Evolutionary conservation across 2,113 vertebrate genomes (phyloP).

Genomic region (Pygoscelis antarcticus): DNA sequence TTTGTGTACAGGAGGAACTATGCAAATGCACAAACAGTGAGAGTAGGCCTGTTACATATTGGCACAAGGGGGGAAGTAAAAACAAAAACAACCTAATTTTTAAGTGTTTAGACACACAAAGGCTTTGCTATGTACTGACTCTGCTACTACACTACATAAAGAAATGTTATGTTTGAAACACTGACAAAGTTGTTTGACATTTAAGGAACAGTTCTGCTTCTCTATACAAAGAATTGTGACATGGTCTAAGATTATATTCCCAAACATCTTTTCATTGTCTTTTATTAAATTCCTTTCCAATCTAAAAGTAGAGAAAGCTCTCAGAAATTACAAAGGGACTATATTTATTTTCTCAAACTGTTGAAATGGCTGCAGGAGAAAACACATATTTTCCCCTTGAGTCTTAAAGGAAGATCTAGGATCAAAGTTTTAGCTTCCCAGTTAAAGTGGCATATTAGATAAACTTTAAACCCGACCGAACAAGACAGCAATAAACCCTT

Average conservation of each 20-base stretch:
- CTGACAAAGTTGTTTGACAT: background rate
- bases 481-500: background rate
- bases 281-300: background rate
- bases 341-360: background rate
- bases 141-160: background rate
- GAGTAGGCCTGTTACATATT: background rate
- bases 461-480: background rate
- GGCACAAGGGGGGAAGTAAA: fast-evolving
- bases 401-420: background rate
- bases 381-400: background rate
- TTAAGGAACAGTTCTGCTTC: background rate
- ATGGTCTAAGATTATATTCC: background rate
- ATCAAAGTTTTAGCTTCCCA: background rate
- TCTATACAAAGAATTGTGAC: background rate
- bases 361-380: background rate
- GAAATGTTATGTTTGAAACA: background rate
- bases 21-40: background rate
- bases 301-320: background rate
- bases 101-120: background rate
- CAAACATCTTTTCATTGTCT: background rate
- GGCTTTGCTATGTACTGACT: background rate
- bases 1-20: background rate
- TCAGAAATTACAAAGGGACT: background rate
- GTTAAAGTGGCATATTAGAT: background rate
- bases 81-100: background rate